Base-by-base conservation (phyloP, 2,113 vertebrate genomes). In the Theristicus caerulescens region DNA sequence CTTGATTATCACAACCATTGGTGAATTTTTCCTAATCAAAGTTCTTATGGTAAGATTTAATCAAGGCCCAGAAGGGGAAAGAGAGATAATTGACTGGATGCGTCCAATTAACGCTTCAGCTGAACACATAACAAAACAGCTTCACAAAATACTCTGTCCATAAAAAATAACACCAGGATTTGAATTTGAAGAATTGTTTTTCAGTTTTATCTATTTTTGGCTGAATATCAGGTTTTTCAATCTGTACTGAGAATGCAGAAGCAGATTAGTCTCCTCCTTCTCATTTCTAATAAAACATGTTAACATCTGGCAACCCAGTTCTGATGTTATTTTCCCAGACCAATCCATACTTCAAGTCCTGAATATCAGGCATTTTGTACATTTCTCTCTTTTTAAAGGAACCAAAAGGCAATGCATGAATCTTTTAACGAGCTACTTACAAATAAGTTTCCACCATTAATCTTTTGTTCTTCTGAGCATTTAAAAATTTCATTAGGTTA, bases 271-370 rank as follows among this genome's bases (percentile, higher is more conserved):
- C 49, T 94, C 90, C 82, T 96, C 69, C 84, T 94, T 1, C 86
- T 95, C 82, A 82, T 70, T 96, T 95, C 94, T 77, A 96, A 90
- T 80, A 96, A 93, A 96, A 93, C 90, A 96, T 54, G 94, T 82
- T 90, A 97, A 97, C 96, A 97, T 96, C 96, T 97, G 96, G 96
- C 90, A 95, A 85, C 87, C 82, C 74, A 91, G 66, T 82, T 95
- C 61, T 71, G 73, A 70, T 26, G 17, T 40, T 80, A 64, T 90
- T 69, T 95, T 83, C 93, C 42, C 73, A 91, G 70, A 94, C 42
- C 81, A 95, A 85, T 38, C 61, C 77, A 57, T 21, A 90, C 52
- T 71, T 84, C 20, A 57, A 86, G 82, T 52, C 47, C 67, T 13
- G 10, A 80, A 66, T 32, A 32, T 67, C 80, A 80, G 54, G 47